A percentile compares a stretch with the other conserved stretches of the same genome.
phyloP scores from a whole-genome alignment of 2,888 invertebrate genomes.

The Listrodromus nycthemerus region DNA sequence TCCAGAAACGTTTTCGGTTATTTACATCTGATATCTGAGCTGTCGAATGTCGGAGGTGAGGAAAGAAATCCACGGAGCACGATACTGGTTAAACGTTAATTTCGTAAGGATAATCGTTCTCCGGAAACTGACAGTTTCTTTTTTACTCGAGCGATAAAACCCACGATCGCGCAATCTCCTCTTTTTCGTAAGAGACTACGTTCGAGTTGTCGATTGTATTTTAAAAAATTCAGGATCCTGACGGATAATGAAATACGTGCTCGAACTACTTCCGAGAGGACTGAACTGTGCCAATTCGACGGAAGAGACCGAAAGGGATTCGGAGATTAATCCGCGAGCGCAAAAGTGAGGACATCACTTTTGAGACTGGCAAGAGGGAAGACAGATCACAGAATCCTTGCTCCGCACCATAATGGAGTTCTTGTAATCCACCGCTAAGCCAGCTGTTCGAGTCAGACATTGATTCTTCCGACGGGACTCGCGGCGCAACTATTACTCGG shows the following conservation, averaged over 20 bases:
- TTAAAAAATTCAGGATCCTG: too few species aligned
- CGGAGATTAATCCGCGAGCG: not conserved
- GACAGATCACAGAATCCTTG: not conserved
- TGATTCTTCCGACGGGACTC: slow-evolving; percentile 2
- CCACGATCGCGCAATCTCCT: not conserved
- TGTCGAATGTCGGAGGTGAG: not conserved
- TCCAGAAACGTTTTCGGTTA: not conserved
- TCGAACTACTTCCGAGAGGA: not conserved
- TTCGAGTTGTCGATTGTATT: too few species aligned
- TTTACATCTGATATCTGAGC: not conserved
- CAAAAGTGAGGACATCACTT: not conserved
- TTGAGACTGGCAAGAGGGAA: not conserved
- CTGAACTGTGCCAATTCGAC: not conserved
- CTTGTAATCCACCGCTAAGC: slow-evolving; percentile 2
- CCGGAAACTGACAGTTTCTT: not conserved
- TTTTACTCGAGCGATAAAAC: not conserved
- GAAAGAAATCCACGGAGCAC: not conserved
- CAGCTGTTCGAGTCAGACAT: not conserved
- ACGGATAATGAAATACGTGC: too few species aligned
- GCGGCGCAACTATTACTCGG: slow-evolving; percentile 1
- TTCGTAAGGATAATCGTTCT: not conserved
- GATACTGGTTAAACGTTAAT: not conserved
- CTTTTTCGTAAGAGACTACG: not conserved
- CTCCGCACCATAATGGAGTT: not conserved
- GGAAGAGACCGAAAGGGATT: not conserved